phyloP scores from a whole-genome alignment of 2,888 invertebrate genomes.

The Drepanosiphum platanoidis region DNA sequence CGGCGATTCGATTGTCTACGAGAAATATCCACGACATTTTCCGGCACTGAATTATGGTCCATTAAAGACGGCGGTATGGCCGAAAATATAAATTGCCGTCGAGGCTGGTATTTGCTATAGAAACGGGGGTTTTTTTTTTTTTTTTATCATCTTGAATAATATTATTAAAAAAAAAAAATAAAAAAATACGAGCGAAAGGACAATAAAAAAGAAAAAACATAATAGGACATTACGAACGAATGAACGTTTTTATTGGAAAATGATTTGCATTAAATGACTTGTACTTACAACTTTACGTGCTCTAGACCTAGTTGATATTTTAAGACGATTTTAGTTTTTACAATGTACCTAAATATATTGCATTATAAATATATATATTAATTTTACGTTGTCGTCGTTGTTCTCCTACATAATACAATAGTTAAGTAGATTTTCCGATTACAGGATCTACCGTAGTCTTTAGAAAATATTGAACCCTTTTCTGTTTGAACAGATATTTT shows the following conservation, averaged over 20 bases:
- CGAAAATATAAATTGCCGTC: slow-evolving; percentile 29
- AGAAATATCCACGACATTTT: slow-evolving; percentile 7
- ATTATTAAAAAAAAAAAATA: background rate
- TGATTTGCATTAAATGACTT: slow-evolving; percentile 16
- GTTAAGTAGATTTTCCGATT: background rate
- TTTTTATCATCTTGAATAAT: too few species aligned
- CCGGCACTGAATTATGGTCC: slow-evolving; percentile 29
- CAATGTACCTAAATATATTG: background rate
- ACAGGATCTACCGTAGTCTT: background rate
- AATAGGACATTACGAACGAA: slow-evolving; percentile 20
- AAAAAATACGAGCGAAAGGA: background rate
- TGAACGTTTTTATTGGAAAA: slow-evolving; percentile 34
- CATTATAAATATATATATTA: background rate
- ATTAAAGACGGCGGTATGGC: slow-evolving; percentile 8
- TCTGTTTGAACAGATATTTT: background rate
- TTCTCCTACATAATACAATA: background rate
- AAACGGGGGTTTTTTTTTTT: background rate
- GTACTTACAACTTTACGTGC: background rate
- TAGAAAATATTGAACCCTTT: background rate
- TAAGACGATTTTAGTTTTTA: background rate
- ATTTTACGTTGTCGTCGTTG: background rate
- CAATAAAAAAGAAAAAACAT: background rate
- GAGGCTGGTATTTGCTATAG: background rate
- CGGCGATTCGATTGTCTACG: background rate
- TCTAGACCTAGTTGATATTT: background rate